Evolutionary conservation across 2,113 vertebrate genomes (phyloP), one percentile per base, ranked within the genome.

Genomic region (Psephotus haematonotus): DNA sequence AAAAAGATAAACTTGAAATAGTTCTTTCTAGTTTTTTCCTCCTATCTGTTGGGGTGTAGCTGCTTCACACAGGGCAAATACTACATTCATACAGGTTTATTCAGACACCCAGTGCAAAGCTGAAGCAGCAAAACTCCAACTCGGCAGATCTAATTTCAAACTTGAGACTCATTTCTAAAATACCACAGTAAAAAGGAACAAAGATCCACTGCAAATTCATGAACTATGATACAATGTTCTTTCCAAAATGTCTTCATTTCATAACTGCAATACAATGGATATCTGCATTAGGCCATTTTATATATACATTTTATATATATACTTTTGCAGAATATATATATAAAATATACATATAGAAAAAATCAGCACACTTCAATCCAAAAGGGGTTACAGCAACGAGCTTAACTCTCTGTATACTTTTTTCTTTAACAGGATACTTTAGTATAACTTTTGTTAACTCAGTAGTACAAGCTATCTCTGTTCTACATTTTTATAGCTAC

Each of bases 1-100:
- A 99, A 99, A 99, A 99, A 99, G 98, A 99, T 98, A 98, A 98
- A 98, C 98, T 98, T 98, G 97, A 99, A 98, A 98, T 98, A 98
- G 97, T 98, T 97, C 97, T 98, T 98, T 98, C 98, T 99, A 98
- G 95, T 94, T 95, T 98, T 95, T 98, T 96, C 95, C 96, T 98
- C 97, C 98, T 98, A 98, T 96, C 93, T 96, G 96, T 97, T 97
- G 98, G 98, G 97, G 97, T 98, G 97, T 98, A 97, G 97, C 98
- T 98, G 98, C 98, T 97, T 98, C 97, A 97, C 98, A 98, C 97
- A 76, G 97, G 97, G 95, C 94, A 97, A 93, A 96, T 98, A 98
- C 98, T 99, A 99, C 99, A 99, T 99, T 99, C 99, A 99, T 98
- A 98, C 98, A 97, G 97, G 97, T 98, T 98, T 98, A 98, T 98